Conservation (phyloP, 2,797 vertebrate genomes). For the Scyliorhinus canicula region DNA sequence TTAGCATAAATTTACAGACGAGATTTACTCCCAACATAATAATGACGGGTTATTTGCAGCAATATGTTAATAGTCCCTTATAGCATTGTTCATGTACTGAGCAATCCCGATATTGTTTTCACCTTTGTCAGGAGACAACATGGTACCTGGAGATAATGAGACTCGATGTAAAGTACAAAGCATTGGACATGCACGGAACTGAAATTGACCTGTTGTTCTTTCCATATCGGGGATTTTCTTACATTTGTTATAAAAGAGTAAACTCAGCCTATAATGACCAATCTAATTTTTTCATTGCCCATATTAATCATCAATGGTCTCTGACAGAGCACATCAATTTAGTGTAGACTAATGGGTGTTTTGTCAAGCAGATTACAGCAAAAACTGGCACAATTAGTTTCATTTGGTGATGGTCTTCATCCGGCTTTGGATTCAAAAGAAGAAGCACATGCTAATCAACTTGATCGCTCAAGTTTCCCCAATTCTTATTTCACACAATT, state of each 20-base stretch:
- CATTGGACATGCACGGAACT: not conserved
- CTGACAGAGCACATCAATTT: not conserved
- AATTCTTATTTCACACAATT: not conserved
- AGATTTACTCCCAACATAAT: not conserved
- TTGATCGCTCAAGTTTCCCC: not conserved
- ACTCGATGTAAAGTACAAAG: not conserved
- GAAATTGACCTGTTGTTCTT: not conserved
- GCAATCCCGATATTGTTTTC: not conserved
- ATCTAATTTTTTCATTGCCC: not conserved
- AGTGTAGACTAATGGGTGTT: too few relatives aligned
- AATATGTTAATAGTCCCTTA: not conserved
- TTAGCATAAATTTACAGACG: not conserved
- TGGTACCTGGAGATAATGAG: not conserved
- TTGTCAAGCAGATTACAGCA: not conserved
- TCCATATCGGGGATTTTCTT: not conserved
- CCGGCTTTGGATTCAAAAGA: not conserved
- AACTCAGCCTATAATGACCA: not conserved
- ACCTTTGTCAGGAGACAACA: not conserved
- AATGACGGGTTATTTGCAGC: not conserved
- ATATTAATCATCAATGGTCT: not conserved
- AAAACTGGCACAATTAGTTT: not conserved
- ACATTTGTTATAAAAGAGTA: not conserved
- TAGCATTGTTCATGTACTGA: not conserved
- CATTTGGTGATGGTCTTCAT: not conserved
- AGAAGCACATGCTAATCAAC: not conserved